Conservation (phyloP, 2,113 vertebrate species). For the Deroptyus accipitrinus region DNA sequence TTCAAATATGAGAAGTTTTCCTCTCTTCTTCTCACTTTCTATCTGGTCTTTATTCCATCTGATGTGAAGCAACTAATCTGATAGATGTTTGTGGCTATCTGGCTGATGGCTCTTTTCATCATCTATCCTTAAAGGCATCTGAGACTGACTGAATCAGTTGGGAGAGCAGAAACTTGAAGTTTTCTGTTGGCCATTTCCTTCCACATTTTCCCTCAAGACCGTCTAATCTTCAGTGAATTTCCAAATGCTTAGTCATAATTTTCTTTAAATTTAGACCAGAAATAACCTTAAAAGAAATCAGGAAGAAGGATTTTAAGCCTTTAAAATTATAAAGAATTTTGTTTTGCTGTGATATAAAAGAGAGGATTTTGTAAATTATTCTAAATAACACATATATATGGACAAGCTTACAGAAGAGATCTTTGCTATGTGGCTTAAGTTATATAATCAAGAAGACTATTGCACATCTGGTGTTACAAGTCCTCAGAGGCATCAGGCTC, state of each 20-base stretch:
- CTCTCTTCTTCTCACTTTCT: neutral
- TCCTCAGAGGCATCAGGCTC: neutral
- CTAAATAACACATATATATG: neutral
- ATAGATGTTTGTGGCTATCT: neutral
- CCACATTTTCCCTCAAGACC: neutral
- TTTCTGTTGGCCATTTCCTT: neutral
- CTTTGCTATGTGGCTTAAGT: neutral
- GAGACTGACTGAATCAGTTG: neutral
- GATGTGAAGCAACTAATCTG: neutral
- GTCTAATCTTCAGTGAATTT: neutral
- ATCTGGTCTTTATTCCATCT: neutral
- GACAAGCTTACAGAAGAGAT: neutral
- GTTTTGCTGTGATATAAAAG: neutral
- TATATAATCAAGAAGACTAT: neutral
- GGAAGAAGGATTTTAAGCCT: neutral
- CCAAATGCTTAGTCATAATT: neutral
- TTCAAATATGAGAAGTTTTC: neutral
- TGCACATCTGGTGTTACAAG: neutral
- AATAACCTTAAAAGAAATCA: neutral
- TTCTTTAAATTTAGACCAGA: neutral
- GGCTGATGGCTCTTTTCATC: neutral
- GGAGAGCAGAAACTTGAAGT: neutral
- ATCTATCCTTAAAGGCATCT: neutral
- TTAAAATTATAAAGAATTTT: neutral
- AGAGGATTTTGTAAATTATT: neutral